Percentiles rank a stretch among this genome's conserved stretches.
phyloP scores from a whole-genome alignment of 2,797 vertebrate genomes.

The Pelobates cultripes region DNA sequence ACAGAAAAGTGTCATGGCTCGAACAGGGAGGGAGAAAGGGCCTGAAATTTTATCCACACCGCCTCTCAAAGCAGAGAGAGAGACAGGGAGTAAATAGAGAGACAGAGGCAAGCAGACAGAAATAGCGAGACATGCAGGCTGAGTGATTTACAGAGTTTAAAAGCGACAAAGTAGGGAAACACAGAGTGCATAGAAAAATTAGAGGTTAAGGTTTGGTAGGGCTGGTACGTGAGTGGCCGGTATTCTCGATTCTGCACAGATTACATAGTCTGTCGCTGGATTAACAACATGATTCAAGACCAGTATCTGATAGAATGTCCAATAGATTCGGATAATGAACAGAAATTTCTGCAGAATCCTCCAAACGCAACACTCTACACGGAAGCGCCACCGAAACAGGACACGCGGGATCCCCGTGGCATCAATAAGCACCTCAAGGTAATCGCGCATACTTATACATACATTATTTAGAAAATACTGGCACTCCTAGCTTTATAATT shows the following conservation, averaged over 20 bases:
- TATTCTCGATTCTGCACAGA: no score
- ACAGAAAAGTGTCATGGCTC: constrained; percentile 41
- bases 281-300: constrained; percentile 66
- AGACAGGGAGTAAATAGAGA: constrained; percentile 9
- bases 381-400: constrained; percentile 55
- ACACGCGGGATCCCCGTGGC: constrained; percentile 71
- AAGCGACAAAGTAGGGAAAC: not conserved
- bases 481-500: no score
- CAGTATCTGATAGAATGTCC: constrained; percentile 78
- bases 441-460: constrained; percentile 1
- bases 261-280: not conserved
- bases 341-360: constrained; percentile 56
- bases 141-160: not conserved
- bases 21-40: constrained; percentile 29
- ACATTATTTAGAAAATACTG: no score
- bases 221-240: no score
- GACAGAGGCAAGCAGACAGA: not conserved
- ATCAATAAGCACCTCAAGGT: constrained; percentile 80
- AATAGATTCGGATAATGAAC: constrained; percentile 62
- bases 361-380: constrained; percentile 56
- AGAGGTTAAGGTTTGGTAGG: no score
- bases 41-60: constrained; percentile 48
- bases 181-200: not conserved
- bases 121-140: not conserved
- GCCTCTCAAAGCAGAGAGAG: constrained; percentile 11